Evolutionary conservation across 2,888 invertebrate species (phyloP).

Genomic region (Thymelicus acteon): DNA sequence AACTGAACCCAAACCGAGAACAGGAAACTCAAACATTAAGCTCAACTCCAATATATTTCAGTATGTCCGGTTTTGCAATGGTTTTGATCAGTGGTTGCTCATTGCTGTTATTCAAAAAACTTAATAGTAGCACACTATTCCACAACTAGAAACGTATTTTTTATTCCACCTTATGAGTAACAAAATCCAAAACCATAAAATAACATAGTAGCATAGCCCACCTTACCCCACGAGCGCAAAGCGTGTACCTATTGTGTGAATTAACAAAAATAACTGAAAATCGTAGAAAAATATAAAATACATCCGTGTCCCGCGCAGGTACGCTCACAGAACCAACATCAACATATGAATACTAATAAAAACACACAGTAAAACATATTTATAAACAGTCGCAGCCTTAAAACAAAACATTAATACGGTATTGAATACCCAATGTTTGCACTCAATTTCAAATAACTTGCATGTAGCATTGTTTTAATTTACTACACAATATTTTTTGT

Average conservation of each 20-base stretch:
- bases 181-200: background rate
- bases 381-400: background rate
- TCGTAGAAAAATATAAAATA: constrained; percentile 25
- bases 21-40: no score
- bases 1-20: no score
- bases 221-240: background rate
- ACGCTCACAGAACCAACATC: constrained; percentile 29
- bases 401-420: background rate
- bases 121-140: background rate
- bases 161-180: background rate
- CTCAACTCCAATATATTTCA: background rate
- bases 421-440: background rate
- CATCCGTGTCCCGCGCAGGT: constrained; percentile 34
- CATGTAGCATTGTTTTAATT: background rate
- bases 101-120: background rate
- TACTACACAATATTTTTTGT: background rate
- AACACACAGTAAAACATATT: background rate
- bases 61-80: constrained; percentile 26
- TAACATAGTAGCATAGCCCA: no score
- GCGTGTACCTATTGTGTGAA: constrained; percentile 7
- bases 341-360: background rate
- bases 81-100: constrained; percentile 9
- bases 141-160: background rate
- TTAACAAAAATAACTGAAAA: constrained; percentile 1
- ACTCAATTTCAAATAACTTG: background rate